Evolutionary conservation across 2,888 invertebrate genomes (phyloP).

Genomic region (Ophion slaviceki): DNA sequence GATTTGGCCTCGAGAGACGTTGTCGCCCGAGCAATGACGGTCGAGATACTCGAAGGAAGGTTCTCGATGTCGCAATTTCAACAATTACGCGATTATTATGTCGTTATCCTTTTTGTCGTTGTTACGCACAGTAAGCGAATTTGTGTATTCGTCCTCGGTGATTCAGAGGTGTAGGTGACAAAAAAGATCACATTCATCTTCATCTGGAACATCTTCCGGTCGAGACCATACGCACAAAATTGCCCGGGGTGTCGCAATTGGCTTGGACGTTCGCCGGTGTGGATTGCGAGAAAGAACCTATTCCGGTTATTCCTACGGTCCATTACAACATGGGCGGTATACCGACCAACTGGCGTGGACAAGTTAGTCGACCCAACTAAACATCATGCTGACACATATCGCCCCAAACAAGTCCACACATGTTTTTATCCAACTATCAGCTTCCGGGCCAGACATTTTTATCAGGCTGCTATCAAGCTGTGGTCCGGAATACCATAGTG

Average conservation of each 20-base stretch:
- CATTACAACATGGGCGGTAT: slow-evolving; percentile 99
- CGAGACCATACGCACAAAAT: slow-evolving; percentile 91
- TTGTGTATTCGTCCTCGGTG: neutral
- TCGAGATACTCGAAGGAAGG: slow-evolving; percentile 97
- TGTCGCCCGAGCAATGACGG: slow-evolving; percentile 97
- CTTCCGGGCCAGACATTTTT: no score
- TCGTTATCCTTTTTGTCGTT: neutral
- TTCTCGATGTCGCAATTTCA: slow-evolving; percentile 62
- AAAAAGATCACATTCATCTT: slow-evolving; percentile 96
- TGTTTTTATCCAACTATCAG: neutral
- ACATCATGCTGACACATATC: neutral
- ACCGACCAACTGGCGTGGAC: slow-evolving; percentile 98
- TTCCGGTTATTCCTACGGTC: slow-evolving; percentile 98
- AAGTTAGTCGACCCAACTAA: slow-evolving; percentile 81
- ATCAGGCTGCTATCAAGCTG: no score
- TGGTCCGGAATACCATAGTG: no score
- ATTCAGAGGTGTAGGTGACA: slow-evolving; percentile 94
- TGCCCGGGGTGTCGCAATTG: slow-evolving; percentile 98
- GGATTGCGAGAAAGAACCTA: slow-evolving; percentile 97
- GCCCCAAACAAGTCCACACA: no score
- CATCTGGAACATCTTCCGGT: slow-evolving; percentile 97
- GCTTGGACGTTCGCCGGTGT: slow-evolving; percentile 99
- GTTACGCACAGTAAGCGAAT: neutral
- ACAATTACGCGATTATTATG: neutral
- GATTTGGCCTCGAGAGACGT: slow-evolving; percentile 99